Conservation (phyloP, 1,140 invertebrate genomes). For the Panagrolaimus sp. region DNA sequence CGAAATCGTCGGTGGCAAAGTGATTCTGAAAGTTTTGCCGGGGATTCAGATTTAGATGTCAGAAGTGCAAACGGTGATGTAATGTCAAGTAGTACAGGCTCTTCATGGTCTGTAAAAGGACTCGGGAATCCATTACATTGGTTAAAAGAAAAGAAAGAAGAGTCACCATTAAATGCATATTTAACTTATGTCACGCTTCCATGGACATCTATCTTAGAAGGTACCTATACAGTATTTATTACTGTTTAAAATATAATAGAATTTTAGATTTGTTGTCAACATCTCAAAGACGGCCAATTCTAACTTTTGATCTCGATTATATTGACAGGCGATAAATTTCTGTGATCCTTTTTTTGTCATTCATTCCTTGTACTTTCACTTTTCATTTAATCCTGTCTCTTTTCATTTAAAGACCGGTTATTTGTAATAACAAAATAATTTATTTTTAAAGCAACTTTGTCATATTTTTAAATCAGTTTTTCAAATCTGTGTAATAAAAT, state of each 20-base stretch:
- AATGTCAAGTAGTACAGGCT: conserved; percentile 85
- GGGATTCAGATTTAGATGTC: conserved; percentile 51
- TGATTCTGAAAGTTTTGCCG: conserved; percentile 50
- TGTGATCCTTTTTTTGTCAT: too few species aligned
- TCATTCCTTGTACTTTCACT: too few species aligned
- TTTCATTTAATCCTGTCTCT: too few species aligned
- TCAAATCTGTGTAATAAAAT: too few species aligned
- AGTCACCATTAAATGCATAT: conserved; percentile 85
- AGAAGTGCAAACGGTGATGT: conserved; percentile 52
- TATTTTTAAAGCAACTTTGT: too few species aligned
- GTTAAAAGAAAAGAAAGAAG: conserved; percentile 90
- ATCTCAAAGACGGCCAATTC: conserved; percentile 44
- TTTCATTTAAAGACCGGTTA: too few species aligned
- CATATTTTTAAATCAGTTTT: too few species aligned
- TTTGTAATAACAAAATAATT: too few species aligned
- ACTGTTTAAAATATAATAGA: not conserved
- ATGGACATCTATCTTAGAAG: conserved; percentile 94
- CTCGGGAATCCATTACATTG: conserved; percentile 92
- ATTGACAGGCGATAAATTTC: conserved; percentile 7
- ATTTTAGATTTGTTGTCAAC: conserved; percentile 62
- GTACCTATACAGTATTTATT: too few species aligned
- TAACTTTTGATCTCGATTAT: conserved; percentile 54
- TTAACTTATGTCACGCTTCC: conserved; percentile 93
- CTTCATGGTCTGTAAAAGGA: conserved; percentile 83
- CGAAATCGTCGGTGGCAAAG: conserved; percentile 53